phyloP scores from a whole-genome alignment of 2,797 vertebrate genomes.

The Danio tinwini region DNA sequence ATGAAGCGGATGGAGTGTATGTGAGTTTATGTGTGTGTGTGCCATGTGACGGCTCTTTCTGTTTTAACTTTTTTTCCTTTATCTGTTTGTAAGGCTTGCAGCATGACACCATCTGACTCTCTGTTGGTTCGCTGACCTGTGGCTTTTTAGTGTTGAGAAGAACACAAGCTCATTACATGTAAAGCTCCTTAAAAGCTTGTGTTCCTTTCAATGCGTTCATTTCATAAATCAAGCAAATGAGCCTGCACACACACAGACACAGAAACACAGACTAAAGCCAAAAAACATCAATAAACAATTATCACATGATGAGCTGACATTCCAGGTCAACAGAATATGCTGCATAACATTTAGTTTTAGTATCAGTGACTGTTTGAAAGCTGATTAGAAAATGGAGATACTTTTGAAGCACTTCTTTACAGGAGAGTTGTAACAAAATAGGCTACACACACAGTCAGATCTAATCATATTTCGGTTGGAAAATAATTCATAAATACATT shows the following conservation, averaged over 20 bases:
- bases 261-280: background rate
- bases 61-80: constrained; percentile 6
- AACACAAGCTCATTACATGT: constrained; percentile 73
- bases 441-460: too few relatives aligned
- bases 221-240: constrained; percentile 42
- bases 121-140: constrained; percentile 63
- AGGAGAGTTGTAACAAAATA: background rate
- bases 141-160: constrained; percentile 61
- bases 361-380: background rate
- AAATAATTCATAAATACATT: background rate
- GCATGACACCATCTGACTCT: constrained; percentile 6
- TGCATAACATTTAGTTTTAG: constrained; percentile 2
- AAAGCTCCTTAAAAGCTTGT: constrained; percentile 77
- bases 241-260: background rate
- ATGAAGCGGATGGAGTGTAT: constrained; percentile 7
- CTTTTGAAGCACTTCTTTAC: background rate
- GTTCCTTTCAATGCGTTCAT: constrained; percentile 31
- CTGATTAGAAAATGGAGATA: background rate
- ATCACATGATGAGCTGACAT: constrained; percentile 34
- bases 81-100: constrained; percentile 12
- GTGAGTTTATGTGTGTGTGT: constrained; percentile 16
- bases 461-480: background rate
- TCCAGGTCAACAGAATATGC: constrained; percentile 1
- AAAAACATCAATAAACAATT: constrained; percentile 11
- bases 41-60: constrained; percentile 9